These are phyloP conservation scores for Spisula subtruncata DNA, from an alignment of 2,888 invertebrate species.

Conservation along the genomic window DNA sequence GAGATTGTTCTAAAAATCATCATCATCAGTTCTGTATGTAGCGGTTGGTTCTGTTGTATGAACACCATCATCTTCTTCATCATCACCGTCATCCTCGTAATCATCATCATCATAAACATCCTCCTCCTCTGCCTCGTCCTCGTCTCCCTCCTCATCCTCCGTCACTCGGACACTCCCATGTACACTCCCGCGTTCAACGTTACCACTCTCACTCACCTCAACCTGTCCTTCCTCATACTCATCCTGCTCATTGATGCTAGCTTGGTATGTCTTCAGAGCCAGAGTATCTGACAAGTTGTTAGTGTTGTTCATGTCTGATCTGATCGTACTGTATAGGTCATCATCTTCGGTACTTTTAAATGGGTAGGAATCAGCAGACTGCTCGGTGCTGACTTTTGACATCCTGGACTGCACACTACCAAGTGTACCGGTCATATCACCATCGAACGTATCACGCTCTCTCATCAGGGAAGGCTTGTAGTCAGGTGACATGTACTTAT, in stretches of 20 bases:
- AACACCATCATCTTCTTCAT: slow-evolving; percentile 61
- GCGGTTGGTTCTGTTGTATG: slow-evolving; percentile 64
- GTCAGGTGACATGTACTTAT: slow-evolving; percentile 46
- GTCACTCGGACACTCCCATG: slow-evolving; percentile 15
- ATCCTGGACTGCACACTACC: slow-evolving; percentile 61
- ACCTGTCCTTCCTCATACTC: slow-evolving; percentile 64
- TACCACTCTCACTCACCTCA: slow-evolving; percentile 5
- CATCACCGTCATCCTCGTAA: slow-evolving; percentile 66
- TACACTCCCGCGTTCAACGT: slow-evolving; percentile 29
- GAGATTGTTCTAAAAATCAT: slow-evolving; percentile 41
- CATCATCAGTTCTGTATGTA: slow-evolving; percentile 71
- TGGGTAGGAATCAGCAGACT: slow-evolving; percentile 74
- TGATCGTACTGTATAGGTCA: slow-evolving; percentile 75
- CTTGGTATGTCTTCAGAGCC: slow-evolving; percentile 78
- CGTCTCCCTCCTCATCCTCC: slow-evolving; percentile 53
- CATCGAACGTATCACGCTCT: slow-evolving; percentile 41
- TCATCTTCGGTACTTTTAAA: slow-evolving; percentile 75
- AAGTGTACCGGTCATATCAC: slow-evolving; percentile 59
- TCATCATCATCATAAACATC: slow-evolving; percentile 61
- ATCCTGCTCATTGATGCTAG: slow-evolving; percentile 74
- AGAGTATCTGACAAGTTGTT: slow-evolving; percentile 75
- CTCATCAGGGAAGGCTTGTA: slow-evolving; percentile 30
- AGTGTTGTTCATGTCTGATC: slow-evolving; percentile 72
- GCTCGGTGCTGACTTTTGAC: slow-evolving; percentile 66
- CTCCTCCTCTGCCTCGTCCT: slow-evolving; percentile 57